Conservation (phyloP, 2,797 vertebrate genomes). For the Galaxias olidus region DNA sequence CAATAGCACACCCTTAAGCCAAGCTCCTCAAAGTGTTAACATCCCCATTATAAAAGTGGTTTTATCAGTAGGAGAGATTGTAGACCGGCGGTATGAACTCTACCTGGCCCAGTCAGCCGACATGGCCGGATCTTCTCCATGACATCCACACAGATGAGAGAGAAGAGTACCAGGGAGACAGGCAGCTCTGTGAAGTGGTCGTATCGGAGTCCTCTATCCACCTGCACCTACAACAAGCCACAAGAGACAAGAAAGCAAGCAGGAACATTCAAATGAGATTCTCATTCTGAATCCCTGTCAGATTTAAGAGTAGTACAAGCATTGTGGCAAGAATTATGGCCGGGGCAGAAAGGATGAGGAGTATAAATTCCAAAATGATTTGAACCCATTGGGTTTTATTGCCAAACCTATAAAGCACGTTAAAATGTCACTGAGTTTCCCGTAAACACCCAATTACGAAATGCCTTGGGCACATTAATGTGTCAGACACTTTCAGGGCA, state of each 20-base stretch:
- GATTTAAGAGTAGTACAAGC: not conserved
- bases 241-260: not conserved
- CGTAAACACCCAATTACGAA: slow-evolving; percentile 18
- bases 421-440: slow-evolving; percentile 20
- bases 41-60: too few relatives aligned
- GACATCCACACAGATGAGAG: slow-evolving; percentile 77
- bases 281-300: not conserved
- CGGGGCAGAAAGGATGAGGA: slow-evolving; percentile 3
- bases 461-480: slow-evolving; percentile 20
- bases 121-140: slow-evolving; percentile 77
- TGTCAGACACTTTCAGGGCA: not conserved
- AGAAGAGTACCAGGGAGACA: slow-evolving; percentile 78
- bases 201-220: slow-evolving; percentile 21
- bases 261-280: not conserved
- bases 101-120: slow-evolving; percentile 70
- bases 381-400: slow-evolving; percentile 39
- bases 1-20: too few relatives aligned
- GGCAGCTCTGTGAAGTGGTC: slow-evolving; percentile 76
- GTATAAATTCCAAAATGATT: slow-evolving; percentile 31
- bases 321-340: slow-evolving; percentile 23
- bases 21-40: too few relatives aligned
- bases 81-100: too few relatives aligned
- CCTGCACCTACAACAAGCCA: slow-evolving; percentile 69
- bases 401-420: slow-evolving; percentile 18
- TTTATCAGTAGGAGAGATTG: too few relatives aligned